Evolutionary conservation across 2,113 vertebrate species (phyloP), one percentile per base, ranked within the genome.

Genomic region (Collichthys lucidus): DNA sequence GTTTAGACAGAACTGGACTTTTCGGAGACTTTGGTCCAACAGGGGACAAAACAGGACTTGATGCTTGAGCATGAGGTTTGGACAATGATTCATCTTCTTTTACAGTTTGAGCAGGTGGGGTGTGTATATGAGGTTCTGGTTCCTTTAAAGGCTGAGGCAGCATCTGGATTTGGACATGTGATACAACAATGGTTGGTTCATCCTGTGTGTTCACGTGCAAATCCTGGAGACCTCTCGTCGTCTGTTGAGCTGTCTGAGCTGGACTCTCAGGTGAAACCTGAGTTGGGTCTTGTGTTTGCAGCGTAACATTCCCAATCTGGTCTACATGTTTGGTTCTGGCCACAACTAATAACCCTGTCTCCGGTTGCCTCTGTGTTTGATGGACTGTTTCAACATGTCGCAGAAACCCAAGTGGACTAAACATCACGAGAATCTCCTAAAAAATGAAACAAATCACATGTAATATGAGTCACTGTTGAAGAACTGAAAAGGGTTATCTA

Each of bases 291-390:
- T 69, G 74, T 10, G n/a, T 66, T 26, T 79, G 68, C 52, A 73
- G 61, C 7, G 7, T 11, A 50, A 86, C 31, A 11, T 83, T 85
- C 22, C 49, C 86, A 55, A 76, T 50, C 68, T 77, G 65, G 5
- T 83, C 57, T 1, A 81, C 68, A 19, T 80, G 46, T 66, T 80
- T 86, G 83, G 84, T 79, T 89, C 55, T 91, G 59, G 81, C 88
- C 53, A 88, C 68, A 59, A 89, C 78, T 12, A 84, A 50, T 4
- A 47, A 69, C 8, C 88, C 90, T 0, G 53, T 29, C 20, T 88
- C 61, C 4, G 64, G 20, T 42, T 80, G 71, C 42, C 44, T 85
- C 17, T 57, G 40, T 35, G 83, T 72, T 74, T 49, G 66, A 49
- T 15, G 56, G 24, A 14, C 15, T 31, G 24, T 47, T 74, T 74